Evolutionary conservation across 2,113 vertebrate genomes (phyloP), one percentile per base, ranked within the genome.

Genomic region (Glaucomys volans): DNA sequence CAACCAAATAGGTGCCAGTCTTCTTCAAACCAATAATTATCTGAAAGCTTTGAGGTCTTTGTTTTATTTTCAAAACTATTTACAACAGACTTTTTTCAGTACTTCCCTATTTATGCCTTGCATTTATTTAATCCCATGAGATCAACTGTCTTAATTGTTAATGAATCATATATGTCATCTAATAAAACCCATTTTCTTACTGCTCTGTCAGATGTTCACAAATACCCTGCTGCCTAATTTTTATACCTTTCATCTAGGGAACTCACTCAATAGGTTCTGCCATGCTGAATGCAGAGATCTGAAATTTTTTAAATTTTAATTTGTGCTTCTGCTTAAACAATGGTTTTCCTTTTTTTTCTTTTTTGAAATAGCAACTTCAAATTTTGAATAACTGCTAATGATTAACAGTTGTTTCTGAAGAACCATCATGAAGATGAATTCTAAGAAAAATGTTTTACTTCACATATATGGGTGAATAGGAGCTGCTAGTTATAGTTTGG

Each of bases 31-130:
- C 22, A 71, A 52, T 13, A 77, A 10, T 72, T 94, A 92, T 20
- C 30, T 80, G 30, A 93, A 97, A 83, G 87, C 22, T 42, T 75
- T 81, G 40, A 94, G 42, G 42, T 62, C 7, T 81, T 86, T 22
- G 50, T 82, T 3, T 66, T 90, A 72, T 95, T 90, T 97, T 20
- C 16, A 87, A 95, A 69, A 93, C 35, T 72, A 17, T 89, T 87
- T 88, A 13, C 30, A 89, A 80, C 20, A 69, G 18, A 44, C 30
- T 72, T 89, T 87, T 80, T 47, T 76, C 40, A 92, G 57, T 47
- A 16, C 67, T 92, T 87, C 35, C 2, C 32, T 59, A 66, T 50
- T 95, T 79, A 54, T 18, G 84, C 17, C 42, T 81, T 74, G 85
- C 18, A 69, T 50, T 87, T 74, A 77, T 44, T 94, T 79, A 92